Percentiles rank a stretch among this genome's conserved stretches.
These are phyloP conservation scores for Drosophila virilis DNA, from an alignment of 1,140 invertebrate species.

Conservation along the genomic window DNA sequence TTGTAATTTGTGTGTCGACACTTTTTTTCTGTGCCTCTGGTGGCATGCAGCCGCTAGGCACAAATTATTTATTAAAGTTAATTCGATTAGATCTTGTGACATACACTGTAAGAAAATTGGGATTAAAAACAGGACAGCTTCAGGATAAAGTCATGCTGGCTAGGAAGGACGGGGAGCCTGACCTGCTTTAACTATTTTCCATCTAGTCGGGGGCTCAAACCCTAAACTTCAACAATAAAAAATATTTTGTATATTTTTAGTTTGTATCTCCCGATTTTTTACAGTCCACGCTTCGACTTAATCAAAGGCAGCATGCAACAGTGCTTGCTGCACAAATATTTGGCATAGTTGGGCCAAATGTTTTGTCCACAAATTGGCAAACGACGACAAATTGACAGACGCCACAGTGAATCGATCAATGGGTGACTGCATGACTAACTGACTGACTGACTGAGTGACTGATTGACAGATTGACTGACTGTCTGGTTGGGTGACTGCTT, in stretches of 20 bases:
- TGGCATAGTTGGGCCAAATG: constrained; percentile 73
- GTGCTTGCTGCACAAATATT: constrained; percentile 66
- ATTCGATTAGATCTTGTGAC: constrained; percentile 29
- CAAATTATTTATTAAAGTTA: constrained; percentile 25
- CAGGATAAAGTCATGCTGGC: background rate
- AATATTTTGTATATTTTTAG: background rate
- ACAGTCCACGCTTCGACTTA: constrained; percentile 39
- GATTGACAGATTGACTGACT: constrained; percentile 35
- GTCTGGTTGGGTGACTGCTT: constrained; percentile 21
- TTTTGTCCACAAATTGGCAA: constrained; percentile 58
- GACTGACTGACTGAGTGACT: constrained; percentile 21
- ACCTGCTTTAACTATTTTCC: too few species aligned
- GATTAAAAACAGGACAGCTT: background rate
- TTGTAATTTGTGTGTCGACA: constrained; percentile 58
- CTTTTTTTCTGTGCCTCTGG: constrained; percentile 40
- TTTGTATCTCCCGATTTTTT: background rate
- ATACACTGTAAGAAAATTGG: constrained; percentile 32
- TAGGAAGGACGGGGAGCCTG: background rate
- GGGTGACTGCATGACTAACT: constrained; percentile 28
- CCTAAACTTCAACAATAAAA: too few species aligned
- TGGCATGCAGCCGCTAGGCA: constrained; percentile 8
- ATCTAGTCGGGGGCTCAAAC: background rate
- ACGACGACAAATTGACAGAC: constrained; percentile 55
- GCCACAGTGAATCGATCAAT: constrained; percentile 42
- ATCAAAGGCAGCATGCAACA: constrained; percentile 61